Percentiles rank a stretch among this genome's conserved stretches.
phyloP scores from a whole-genome alignment of 64 coral and sea anemone genomes.

The Orbicella faveolata region DNA sequence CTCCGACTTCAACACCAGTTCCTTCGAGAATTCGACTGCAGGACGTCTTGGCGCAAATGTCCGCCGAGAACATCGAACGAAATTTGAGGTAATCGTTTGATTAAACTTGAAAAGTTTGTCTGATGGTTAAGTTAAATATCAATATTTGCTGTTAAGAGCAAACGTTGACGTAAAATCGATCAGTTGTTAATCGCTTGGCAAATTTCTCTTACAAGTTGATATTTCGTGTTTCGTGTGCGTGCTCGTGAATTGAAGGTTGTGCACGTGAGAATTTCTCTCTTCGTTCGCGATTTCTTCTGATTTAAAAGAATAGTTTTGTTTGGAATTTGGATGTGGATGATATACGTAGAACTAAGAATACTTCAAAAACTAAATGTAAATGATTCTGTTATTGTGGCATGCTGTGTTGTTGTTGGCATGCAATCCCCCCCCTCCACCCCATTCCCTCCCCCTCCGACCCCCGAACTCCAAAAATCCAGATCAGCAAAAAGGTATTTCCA shows the following conservation, averaged over 20 bases:
- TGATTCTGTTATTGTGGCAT: too few species aligned
- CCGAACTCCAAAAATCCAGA: too few species aligned
- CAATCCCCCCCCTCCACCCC: too few species aligned
- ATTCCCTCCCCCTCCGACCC: too few species aligned
- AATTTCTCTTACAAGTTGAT: not conserved
- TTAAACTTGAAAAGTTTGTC: not conserved
- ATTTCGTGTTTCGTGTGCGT: not conserved
- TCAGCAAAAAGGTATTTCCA: too few species aligned
- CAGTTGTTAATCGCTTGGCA: not conserved
- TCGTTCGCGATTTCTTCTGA: too few species aligned
- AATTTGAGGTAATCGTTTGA: conserved; percentile 51
- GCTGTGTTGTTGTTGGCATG: too few species aligned
- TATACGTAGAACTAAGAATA: too few species aligned
- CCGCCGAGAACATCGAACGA: conserved; percentile 58
- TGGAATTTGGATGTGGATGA: too few species aligned
- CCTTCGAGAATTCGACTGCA: conserved; percentile 31
- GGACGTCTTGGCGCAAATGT: conserved; percentile 70
- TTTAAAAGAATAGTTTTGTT: too few species aligned
- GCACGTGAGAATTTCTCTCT: too few species aligned
- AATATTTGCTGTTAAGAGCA: not conserved
- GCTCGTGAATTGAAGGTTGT: not conserved
- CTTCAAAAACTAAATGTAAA: too few species aligned
- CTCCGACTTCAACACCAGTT: not conserved
- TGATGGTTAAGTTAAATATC: not conserved
- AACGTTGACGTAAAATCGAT: not conserved